Evolutionary conservation across 2,113 vertebrate species (phyloP).

Genomic region (Sceloporus tristichus): DNA sequence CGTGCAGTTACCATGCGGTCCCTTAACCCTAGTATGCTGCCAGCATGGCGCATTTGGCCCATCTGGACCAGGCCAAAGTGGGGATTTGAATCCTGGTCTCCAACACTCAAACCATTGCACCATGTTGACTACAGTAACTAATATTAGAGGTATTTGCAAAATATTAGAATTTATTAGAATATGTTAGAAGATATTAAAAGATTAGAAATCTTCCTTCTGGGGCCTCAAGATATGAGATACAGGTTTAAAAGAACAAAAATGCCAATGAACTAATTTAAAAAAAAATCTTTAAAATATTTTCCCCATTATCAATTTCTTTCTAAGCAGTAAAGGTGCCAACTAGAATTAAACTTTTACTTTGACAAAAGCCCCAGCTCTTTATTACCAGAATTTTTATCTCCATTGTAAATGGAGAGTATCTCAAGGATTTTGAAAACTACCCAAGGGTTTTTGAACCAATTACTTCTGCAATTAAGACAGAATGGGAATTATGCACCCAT

Average conservation of each 20-base stretch:
- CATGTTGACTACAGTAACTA: neutral
- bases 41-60: too few species aligned
- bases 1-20: too few species aligned
- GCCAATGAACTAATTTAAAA: neutral
- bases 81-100: too few species aligned
- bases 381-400: neutral
- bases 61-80: too few species aligned
- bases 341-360: constrained; percentile 11
- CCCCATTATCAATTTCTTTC: neutral
- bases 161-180: neutral
- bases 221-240: neutral
- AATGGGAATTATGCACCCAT: neutral
- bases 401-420: constrained; percentile 17
- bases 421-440: constrained; percentile 10
- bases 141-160: neutral
- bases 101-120: too few species aligned
- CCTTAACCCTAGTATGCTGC: too few species aligned
- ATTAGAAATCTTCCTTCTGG: neutral
- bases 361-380: neutral
- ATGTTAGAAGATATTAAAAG: too few species aligned
- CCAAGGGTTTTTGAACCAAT: constrained; percentile 12
- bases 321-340: neutral
- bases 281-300: constrained; percentile 6
- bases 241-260: neutral
- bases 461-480: constrained; percentile 25